These are phyloP conservation scores for Tiliacea aurago DNA, from an alignment of 2,888 invertebrate genomes.

Conservation along the genomic window DNA sequence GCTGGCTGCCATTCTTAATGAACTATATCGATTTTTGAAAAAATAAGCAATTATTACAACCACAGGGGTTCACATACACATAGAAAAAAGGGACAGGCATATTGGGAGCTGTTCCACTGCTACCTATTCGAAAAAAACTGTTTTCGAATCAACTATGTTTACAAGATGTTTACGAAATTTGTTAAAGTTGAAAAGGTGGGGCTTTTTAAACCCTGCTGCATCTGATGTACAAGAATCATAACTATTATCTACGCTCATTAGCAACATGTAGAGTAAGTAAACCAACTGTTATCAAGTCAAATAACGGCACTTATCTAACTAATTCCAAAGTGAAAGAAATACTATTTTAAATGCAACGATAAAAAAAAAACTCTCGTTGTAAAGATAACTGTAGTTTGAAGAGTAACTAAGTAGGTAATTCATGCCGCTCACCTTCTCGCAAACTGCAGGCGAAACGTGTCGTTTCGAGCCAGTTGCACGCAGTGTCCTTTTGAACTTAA, in stretches of 20 bases:
- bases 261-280: slow-evolving; percentile 51
- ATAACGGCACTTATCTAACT: slow-evolving; percentile 63
- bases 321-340: slow-evolving; percentile 71
- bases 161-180: slow-evolving; percentile 52
- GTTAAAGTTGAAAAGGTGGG: slow-evolving; percentile 4
- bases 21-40: slow-evolving; percentile 69
- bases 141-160: slow-evolving; percentile 46
- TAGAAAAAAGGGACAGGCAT: background rate
- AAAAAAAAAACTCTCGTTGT: slow-evolving; percentile 69
- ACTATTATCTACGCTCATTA: slow-evolving; percentile 47
- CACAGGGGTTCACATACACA: background rate
- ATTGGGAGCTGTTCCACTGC: background rate
- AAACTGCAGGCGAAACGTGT: slow-evolving; percentile 85
- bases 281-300: slow-evolving; percentile 59
- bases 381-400: slow-evolving; percentile 80
- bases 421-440: slow-evolving; percentile 86
- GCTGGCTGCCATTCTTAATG: slow-evolving; percentile 74
- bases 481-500: slow-evolving; percentile 89
- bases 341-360: slow-evolving; percentile 70
- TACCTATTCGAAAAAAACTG: slow-evolving; percentile 29
- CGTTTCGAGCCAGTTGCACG: slow-evolving; percentile 85
- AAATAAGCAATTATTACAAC: slow-evolving; percentile 27
- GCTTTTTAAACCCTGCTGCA: slow-evolving; percentile 14
- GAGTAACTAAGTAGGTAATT: slow-evolving; percentile 82
- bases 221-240: slow-evolving; percentile 26